Evolutionary conservation across 2,797 vertebrate species (phyloP), one percentile per base, ranked within the genome.

Genomic region (Spinus pinus): DNA sequence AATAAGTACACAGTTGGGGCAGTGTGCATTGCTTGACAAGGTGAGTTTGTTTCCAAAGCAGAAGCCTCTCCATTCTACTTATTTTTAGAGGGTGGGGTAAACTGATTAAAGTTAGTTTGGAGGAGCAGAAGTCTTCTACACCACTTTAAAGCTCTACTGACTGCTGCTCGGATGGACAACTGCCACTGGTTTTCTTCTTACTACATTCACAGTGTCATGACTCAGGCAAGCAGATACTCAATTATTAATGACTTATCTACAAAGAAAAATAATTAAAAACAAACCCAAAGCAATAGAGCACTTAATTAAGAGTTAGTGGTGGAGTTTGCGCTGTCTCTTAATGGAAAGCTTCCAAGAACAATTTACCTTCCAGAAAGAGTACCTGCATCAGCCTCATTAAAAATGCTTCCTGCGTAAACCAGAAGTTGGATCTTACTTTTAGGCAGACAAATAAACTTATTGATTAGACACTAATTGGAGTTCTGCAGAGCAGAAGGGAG

Each of bases 221-320:
- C 87, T 97, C 70, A 94, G 87, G 91, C 77, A 91, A 96, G 79
- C 75, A 93, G 77, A 73, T 94, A 90, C 87, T 93, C 95, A 96
- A 96, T 97, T 95, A 96, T 96, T 94, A 94, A 97, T 95, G 95
- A 96, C 93, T 94, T 96, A 95, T 94, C 95, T 95, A 95, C 91
- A 91, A 95, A 91, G 91, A 94, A 96, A 96, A 97, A 97, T 95
- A 96, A 95, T 96, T 96, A 94, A 95, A 96, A 97, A 90, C 91
- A 93, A 95, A 95, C 94, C 88, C 88, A 94, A 95, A 96, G 92
- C 95, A 96, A 91, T 91, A 94, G 95, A 97, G 77, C 94, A 96
- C 95, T 94, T 96, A 96, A 96, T 97, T 97, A 97, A 95, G 95
- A 91, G 91, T 86, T 96, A 84, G 94, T 94, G 77, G 93, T 91